A percentile compares a stretch with the other conserved stretches of the same genome.
phyloP scores from a whole-genome alignment of 2,888 invertebrate species.

The Bombylius major region DNA sequence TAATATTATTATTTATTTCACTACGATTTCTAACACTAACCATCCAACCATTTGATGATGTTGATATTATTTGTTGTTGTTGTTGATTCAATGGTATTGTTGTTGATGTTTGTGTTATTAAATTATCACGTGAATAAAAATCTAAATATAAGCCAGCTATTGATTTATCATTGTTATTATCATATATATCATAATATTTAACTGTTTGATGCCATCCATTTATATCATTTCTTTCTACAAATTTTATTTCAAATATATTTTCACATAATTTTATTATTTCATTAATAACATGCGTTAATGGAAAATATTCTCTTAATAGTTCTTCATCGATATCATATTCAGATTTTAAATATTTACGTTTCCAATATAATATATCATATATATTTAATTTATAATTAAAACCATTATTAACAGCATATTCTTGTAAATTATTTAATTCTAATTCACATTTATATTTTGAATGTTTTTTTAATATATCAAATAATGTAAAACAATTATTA shows the following conservation, averaged over 20 bases:
- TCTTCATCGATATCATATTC: conserved; percentile 58
- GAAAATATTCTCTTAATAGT: conserved; percentile 66
- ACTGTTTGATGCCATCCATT: conserved; percentile 81
- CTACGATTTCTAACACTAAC: conserved; percentile 65
- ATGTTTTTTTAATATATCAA: conserved; percentile 51
- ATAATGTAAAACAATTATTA: conserved; percentile 56
- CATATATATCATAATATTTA: conserved; percentile 66
- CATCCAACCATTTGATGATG: conserved; percentile 51
- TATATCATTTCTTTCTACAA: conserved; percentile 50
- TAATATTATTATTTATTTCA: conserved; percentile 44
- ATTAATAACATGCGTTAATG: conserved; percentile 63
- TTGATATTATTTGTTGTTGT: conserved; percentile 35
- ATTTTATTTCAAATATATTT: conserved; percentile 63
- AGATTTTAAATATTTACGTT: conserved; percentile 56
- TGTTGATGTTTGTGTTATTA: conserved; percentile 42
- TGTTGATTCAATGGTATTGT: too few relatives aligned
- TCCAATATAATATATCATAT: conserved; percentile 85
- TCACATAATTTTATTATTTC: conserved; percentile 66
- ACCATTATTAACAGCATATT: conserved; percentile 61
- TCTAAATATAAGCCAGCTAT: conserved; percentile 80
- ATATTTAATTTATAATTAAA: conserved; percentile 54
- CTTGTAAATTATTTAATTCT: conserved; percentile 57
- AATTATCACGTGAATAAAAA: conserved; percentile 55
- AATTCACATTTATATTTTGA: conserved; percentile 62
- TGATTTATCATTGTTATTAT: conserved; percentile 41